Evolutionary conservation across 2,888 invertebrate species (phyloP).

Genomic region (Colostygia pectinataria): DNA sequence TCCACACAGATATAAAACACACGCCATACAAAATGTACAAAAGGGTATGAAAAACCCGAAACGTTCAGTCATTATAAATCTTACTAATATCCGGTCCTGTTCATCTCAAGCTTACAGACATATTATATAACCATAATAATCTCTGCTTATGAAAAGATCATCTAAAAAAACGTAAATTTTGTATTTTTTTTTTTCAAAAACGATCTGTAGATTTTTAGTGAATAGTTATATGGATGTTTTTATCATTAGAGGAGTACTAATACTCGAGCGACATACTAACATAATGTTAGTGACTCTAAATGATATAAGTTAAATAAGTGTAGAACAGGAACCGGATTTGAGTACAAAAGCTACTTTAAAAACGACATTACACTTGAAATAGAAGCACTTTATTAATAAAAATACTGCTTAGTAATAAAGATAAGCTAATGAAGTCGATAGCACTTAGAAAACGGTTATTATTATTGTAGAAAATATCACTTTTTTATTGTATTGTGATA

Average conservation of each 20-base stretch:
- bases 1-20: conserved; percentile 49
- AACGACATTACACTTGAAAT: conserved; percentile 50
- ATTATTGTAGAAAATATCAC: conserved; percentile 77
- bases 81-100: conserved; percentile 43
- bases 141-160: too few relatives aligned
- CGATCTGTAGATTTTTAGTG: too few relatives aligned
- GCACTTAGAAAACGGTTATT: conserved; percentile 56
- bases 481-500: conserved; percentile 65
- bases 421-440: conserved; percentile 57
- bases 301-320: too few relatives aligned
- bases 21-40: conserved; percentile 63
- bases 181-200: too few relatives aligned
- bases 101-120: background rate
- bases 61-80: conserved; percentile 63
- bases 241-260: too few relatives aligned
- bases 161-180: too few relatives aligned
- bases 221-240: too few relatives aligned
- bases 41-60: conserved; percentile 50
- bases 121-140: too few relatives aligned
- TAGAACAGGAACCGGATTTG: conserved; percentile 37
- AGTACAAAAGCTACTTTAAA: conserved; percentile 79
- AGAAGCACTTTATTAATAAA: conserved; percentile 59
- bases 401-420: conserved; percentile 62
- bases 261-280: too few relatives aligned
- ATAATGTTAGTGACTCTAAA: too few relatives aligned